Conservation (phyloP, 1,140 invertebrate species). For the Ceratina calcarata region DNA sequence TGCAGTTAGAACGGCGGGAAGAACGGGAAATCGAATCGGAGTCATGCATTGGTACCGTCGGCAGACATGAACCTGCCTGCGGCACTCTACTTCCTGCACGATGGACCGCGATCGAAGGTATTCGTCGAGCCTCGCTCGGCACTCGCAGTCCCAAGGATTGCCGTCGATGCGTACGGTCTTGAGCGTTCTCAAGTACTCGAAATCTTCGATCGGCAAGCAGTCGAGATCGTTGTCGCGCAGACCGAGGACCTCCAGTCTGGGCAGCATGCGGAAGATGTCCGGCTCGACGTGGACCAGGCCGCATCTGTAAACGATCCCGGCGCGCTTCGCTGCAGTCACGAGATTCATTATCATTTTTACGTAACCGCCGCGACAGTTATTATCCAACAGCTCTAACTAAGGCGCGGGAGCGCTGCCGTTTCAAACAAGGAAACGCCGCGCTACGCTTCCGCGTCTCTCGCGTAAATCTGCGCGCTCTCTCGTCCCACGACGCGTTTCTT, state of each 20-base stretch:
- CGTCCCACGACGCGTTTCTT: constrained; percentile 20
- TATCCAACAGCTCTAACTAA: neutral
- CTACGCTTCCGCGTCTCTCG: neutral
- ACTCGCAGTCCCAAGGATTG: constrained; percentile 71
- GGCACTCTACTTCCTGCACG: constrained; percentile 44
- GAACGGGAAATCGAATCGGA: constrained; percentile 47
- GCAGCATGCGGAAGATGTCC: constrained; percentile 57
- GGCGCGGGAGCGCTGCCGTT: neutral
- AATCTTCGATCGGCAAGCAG: constrained; percentile 64
- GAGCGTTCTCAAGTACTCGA: constrained; percentile 49
- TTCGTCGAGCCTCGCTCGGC: constrained; percentile 47
- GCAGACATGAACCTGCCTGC: constrained; percentile 1
- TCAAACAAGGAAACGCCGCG: constrained; percentile 21
- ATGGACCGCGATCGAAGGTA: constrained; percentile 59
- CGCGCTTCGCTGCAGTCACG: neutral
- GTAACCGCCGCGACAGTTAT: neutral
- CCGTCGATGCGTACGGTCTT: constrained; percentile 62
- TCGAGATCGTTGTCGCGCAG: constrained; percentile 70
- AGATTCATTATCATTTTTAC: constrained; percentile 24
- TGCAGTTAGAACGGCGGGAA: constrained; percentile 11
- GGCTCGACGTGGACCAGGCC: constrained; percentile 65
- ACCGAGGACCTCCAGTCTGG: constrained; percentile 59
- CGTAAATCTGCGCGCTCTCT: constrained; percentile 5
- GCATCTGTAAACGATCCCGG: constrained; percentile 44
- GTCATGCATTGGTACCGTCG: constrained; percentile 56